Evolutionary conservation across 2,113 vertebrate species (phyloP), one percentile per base, ranked within the genome.

Genomic region (Limanda limanda): DNA sequence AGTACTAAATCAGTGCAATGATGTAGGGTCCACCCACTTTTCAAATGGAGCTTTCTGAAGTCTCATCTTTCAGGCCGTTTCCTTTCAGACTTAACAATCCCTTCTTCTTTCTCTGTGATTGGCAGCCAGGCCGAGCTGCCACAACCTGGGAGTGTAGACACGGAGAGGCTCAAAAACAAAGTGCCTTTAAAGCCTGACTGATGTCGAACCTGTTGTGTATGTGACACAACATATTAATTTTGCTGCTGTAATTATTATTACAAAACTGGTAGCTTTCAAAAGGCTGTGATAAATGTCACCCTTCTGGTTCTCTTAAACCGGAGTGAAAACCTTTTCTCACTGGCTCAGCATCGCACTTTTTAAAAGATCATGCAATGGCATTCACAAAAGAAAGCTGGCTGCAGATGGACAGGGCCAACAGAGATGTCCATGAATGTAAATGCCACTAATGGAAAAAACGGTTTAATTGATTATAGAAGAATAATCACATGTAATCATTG

Each of bases 171-270:
- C 11, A 61, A 71, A 72, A 66, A 84, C 55, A 69, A 69, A 68
- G 58, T 48, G 51, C 58, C 45, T 59, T 77, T 66, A 80, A 80
- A 63, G 64, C 65, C 62, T 81, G 73, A 77, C 66, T 48, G 40
- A 27, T 77, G 69, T 69, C 67, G 67, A 67, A 67, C 65, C 52
- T 68, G 68, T 35, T 52, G 37, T 54, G 71, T 42, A 42, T 47
- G 58, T 56, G 69, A 76, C 72, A 67, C 66, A 70, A 47, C 47
- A 74, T 79, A 76, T 82, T 76, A 11, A 74, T 78, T 65, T 57
- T 64, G 27, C 37, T 66, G 58, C 79, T 73, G 68, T 58, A 83
- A 83, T 78, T 57, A 35, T 78, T 74, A 74, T 69, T 40, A 61
- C 56, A 75, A 78, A 68, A 45, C 58, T 31, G 56, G 35, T 42